Evolutionary conservation across 2,797 vertebrate genomes (phyloP).

Genomic region (Leuciscus waleckii): DNA sequence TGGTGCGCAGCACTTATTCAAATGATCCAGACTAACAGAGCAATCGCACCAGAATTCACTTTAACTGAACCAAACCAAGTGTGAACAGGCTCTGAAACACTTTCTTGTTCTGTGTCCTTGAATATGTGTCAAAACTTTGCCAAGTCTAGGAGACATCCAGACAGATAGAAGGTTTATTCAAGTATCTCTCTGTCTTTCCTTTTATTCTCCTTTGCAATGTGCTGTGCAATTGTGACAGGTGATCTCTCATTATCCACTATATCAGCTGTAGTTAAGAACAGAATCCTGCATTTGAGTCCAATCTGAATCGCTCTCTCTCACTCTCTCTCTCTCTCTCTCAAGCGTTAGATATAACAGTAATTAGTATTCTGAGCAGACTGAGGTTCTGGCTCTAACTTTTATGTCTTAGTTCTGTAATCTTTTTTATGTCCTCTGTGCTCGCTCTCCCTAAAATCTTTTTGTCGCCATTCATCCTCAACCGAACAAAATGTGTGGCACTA

Average conservation of each 20-base stretch:
- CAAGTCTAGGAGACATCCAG: conserved; percentile 1
- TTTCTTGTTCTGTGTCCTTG: conserved; percentile 2
- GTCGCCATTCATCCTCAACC: background rate
- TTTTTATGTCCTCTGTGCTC: conserved; percentile 19
- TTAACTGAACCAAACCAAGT: background rate
- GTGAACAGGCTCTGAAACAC: background rate
- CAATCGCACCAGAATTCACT: background rate
- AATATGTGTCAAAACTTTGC: background rate
- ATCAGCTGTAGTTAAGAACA: conserved; percentile 43
- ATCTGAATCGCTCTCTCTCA: background rate
- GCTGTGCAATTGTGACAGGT: conserved; percentile 17
- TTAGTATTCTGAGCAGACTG: conserved; percentile 50
- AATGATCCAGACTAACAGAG: background rate
- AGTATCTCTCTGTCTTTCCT: background rate
- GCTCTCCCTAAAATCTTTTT: conserved; percentile 7
- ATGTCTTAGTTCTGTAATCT: conserved; percentile 29
- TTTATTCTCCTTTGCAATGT: background rate
- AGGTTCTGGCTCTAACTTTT: conserved; percentile 33
- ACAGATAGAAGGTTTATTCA: background rate
- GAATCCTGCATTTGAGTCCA: background rate
- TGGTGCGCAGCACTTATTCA: background rate
- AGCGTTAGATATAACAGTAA: background rate
- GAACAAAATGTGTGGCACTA: conserved; percentile 10
- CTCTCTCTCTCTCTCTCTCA: background rate
- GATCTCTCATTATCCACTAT: conserved; percentile 31